Evolutionary conservation across 2,797 vertebrate species (phyloP).

Genomic region (Pampus argenteus): DNA sequence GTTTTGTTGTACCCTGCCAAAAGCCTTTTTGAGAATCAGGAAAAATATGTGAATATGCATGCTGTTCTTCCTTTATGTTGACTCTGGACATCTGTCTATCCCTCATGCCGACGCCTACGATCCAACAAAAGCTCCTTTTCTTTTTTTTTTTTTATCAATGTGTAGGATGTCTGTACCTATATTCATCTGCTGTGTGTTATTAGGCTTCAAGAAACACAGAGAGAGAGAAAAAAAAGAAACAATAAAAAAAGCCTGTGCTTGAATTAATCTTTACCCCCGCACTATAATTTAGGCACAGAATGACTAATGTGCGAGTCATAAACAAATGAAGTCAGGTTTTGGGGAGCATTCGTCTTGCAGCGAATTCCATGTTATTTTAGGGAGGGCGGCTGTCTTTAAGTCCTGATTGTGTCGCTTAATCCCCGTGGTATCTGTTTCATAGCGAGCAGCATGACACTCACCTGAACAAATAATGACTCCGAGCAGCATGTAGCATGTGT

Average conservation of each 20-base stretch:
- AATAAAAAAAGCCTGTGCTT: slow-evolving; percentile 68
- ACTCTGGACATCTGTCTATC: slow-evolving; percentile 68
- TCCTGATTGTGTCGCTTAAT: slow-evolving; percentile 85
- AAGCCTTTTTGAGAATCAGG: slow-evolving; percentile 31
- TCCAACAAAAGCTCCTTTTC: slow-evolving; percentile 41
- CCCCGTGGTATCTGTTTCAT: slow-evolving; percentile 81
- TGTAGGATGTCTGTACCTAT: slow-evolving; percentile 72
- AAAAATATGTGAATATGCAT: slow-evolving; percentile 49
- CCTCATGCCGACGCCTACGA: slow-evolving; percentile 56
- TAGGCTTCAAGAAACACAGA: slow-evolving; percentile 65
- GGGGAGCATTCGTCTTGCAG: slow-evolving; percentile 81
- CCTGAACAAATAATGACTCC: slow-evolving; percentile 85
- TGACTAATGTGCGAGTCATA: slow-evolving; percentile 83
- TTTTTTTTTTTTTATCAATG: slow-evolving; percentile 49
- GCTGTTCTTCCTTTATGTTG: slow-evolving; percentile 41
- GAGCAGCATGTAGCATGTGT: slow-evolving; percentile 82
- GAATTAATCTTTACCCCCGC: slow-evolving; percentile 78
- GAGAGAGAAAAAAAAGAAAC: slow-evolving; percentile 59
- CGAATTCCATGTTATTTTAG: slow-evolving; percentile 80
- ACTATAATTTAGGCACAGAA: slow-evolving; percentile 77
- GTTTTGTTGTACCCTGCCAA: slow-evolving; percentile 16
- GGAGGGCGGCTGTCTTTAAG: slow-evolving; percentile 82
- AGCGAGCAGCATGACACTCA: slow-evolving; percentile 81
- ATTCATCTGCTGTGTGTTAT: slow-evolving; percentile 68
- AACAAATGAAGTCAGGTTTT: slow-evolving; percentile 82